Evolutionary conservation across 2,888 invertebrate genomes (phyloP).

Genomic region (Xanthia icteritia): DNA sequence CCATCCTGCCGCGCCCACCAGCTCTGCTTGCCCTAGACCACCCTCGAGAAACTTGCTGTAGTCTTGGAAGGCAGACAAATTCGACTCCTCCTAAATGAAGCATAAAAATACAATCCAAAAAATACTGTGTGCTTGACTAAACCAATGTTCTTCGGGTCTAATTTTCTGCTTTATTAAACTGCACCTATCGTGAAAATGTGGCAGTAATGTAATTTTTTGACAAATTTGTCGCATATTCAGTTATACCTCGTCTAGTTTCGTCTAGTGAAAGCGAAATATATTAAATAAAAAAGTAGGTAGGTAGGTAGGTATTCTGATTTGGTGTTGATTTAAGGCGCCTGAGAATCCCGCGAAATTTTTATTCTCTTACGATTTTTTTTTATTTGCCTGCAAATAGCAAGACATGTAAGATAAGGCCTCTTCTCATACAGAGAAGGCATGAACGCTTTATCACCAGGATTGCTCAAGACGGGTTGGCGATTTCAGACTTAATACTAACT

Average conservation of each 20-base stretch:
- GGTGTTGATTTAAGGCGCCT: background rate
- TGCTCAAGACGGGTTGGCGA: no score
- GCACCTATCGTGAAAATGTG: no score
- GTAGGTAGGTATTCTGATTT: background rate
- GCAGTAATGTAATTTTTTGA: background rate
- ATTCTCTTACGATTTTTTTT: no score
- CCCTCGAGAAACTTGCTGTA: conserved; percentile 90
- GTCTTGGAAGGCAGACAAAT: conserved; percentile 88
- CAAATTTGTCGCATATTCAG: background rate
- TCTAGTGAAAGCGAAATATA: background rate
- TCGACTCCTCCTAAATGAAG: conserved; percentile 83
- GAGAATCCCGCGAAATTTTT: no score
- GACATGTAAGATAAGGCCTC: no score
- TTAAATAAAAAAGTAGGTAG: no score
- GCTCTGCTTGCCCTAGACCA: conserved; percentile 89
- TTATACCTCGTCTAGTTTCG: no score
- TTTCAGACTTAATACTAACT: no score
- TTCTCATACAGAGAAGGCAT: no score
- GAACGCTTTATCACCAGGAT: no score
- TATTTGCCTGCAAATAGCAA: no score
- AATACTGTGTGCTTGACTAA: background rate
- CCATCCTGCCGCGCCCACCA: conserved; percentile 89
- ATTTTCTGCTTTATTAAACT: background rate
- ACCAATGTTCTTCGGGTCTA: background rate
- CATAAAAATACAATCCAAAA: conserved; percentile 1